phyloP scores from a whole-genome alignment of 2,888 invertebrate species.

The Petrolisthes manimaculis region DNA sequence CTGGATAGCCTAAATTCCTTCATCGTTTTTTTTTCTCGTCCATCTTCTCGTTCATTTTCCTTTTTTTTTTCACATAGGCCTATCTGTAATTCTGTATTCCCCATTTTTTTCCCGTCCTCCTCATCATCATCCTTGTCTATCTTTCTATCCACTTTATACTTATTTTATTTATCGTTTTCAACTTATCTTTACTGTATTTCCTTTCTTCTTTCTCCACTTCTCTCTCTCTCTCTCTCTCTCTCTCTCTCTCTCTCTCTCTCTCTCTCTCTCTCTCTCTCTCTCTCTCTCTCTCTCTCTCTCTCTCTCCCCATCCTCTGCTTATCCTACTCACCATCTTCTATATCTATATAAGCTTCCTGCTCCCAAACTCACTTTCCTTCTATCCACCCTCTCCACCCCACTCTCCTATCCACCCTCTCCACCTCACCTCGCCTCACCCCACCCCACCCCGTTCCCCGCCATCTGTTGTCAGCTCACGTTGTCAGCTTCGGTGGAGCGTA shows the following conservation, averaged over 20 bases:
- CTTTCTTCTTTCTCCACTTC: not conserved
- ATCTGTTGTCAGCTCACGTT: constrained; percentile 39
- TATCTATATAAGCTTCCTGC: not conserved
- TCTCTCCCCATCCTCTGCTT: not conserved
- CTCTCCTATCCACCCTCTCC: not conserved
- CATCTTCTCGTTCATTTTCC: too few species aligned
- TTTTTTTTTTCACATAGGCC: too few species aligned
- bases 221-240: not conserved
- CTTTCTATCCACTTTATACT: not conserved
- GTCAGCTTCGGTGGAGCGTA: constrained; percentile 40
- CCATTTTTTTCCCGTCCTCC: too few species aligned
- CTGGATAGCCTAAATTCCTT: too few species aligned
- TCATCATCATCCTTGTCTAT: not conserved
- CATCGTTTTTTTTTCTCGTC: too few species aligned
- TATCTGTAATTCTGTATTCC: too few species aligned
- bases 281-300: not conserved
- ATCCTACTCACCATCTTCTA: not conserved
- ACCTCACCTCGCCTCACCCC: not conserved
- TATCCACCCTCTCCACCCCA: not conserved
- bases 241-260: not conserved
- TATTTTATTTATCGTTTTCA: not conserved
- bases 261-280: not conserved
- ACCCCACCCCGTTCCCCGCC: not conserved
- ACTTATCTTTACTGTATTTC: not conserved
- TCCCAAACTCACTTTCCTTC: not conserved